These are phyloP conservation scores for Todiramphus saurophagus DNA, from an alignment of 2,113 vertebrate genomes.

Conservation along the genomic window DNA sequence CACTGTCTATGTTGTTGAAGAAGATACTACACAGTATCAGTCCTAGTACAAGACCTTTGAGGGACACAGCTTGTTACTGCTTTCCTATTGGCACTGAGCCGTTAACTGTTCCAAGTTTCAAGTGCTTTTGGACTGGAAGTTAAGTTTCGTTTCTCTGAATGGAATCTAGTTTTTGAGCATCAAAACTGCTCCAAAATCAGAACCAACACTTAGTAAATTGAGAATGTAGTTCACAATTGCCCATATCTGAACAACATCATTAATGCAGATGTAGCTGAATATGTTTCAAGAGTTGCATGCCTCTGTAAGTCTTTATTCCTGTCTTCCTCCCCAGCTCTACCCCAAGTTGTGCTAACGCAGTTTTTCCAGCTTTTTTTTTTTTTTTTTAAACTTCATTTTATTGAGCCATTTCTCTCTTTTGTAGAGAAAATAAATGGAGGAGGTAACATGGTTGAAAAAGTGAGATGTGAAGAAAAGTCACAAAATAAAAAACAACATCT, in stretches of 20 bases:
- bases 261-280: neutral
- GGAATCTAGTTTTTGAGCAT: neutral
- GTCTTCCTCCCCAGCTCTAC: neutral
- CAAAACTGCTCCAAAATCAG: neutral
- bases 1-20: neutral
- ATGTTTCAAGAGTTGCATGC: neutral
- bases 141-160: neutral
- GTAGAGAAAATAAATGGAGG: neutral
- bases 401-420: neutral
- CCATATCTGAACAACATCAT: neutral
- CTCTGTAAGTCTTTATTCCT: neutral
- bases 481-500: neutral
- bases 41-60: neutral
- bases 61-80: neutral
- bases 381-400: neutral
- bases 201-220: neutral
- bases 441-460: neutral
- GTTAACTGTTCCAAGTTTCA: neutral
- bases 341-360: neutral
- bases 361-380: neutral
- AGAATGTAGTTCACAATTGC: neutral
- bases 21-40: neutral
- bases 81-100: neutral
- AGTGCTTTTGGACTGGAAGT: neutral
- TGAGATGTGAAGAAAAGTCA: neutral